Base-by-base conservation (phyloP, 2,797 vertebrate genomes). In the Todus mexicanus region DNA sequence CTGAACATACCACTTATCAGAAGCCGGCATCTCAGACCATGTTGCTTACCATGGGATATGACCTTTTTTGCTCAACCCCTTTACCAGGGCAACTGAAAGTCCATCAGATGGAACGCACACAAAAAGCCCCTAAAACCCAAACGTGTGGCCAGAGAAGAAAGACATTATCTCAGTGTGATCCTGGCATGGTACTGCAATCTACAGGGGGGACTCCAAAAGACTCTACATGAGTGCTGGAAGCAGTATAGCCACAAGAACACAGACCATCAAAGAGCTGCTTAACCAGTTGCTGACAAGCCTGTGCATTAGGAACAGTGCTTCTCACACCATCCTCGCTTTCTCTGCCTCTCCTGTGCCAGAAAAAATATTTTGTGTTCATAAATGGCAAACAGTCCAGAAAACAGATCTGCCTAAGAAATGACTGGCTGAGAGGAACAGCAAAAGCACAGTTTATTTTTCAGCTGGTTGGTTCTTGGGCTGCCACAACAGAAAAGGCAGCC, bases 131-230 rank as follows among this genome's bases (percentile, higher is more conserved):
- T 43, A 69, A 85, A 87, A 45, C 4, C 20, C 21, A 78, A 85
- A 73, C 2, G 13, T 4, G 6, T 29, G 18, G 18, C 33, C 56
- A 66, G 21, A 43, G 48, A 83, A 77, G 16, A 70, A 25, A 90
- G 40, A 47, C 3, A 6, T 63, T 65, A 57, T n/a, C 19, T 76
- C 26, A 74, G 0, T 1, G 1, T n/a, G 12, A 59, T 73, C 20
- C 33, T 73, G 60, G 35, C 11, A n/a, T 5, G 6, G 11, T 65
- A 29, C 60, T 63, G 25, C 43, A 48, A 2, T 14, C 19, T 60
- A 15, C 18, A 56, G 47, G 51, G 12, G 14, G 7, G 4, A 9
- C 19, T 86, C 11, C 25, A 25, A 29, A 69, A 25, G 50, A 69
- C 35, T 19, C 7, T 10, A 23, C 16, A 12, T 2, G 15, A 74